Conservation (phyloP, 2,888 invertebrate genomes). For the Erpobdella octoculata region DNA sequence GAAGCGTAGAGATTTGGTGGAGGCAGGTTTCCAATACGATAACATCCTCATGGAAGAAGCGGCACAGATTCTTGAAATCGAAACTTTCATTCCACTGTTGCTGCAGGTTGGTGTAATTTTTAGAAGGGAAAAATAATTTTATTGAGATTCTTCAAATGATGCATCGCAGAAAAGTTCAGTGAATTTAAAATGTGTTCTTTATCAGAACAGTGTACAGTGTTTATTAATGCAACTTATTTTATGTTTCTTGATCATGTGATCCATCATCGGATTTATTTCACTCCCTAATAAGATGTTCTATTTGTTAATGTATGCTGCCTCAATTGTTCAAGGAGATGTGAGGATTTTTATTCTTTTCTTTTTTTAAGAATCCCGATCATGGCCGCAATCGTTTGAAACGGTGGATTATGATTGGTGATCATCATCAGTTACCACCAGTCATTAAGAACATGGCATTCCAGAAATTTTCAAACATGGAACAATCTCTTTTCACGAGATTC, state of each 20-base stretch:
- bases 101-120: no score
- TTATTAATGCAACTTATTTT: no score
- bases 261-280: no score
- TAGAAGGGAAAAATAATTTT: no score
- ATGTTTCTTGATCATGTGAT: no score
- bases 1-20: constrained; percentile 87
- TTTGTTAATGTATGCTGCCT: not conserved
- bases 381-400: constrained; percentile 88
- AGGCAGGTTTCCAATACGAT: constrained; percentile 78
- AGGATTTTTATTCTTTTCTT: not conserved
- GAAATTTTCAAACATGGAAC: constrained; percentile 99
- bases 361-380: constrained; percentile 74
- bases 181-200: no score
- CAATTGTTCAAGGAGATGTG: no score
- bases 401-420: constrained; percentile 99
- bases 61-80: constrained; percentile 96
- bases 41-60: constrained; percentile 99
- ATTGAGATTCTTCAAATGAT: no score
- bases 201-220: no score
- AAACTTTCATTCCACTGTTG: constrained; percentile 94
- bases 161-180: no score
- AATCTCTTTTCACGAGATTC: constrained; percentile 90
- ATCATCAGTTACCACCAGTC: constrained; percentile 96
- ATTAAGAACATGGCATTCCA: constrained; percentile 99
- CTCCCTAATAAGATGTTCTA: no score